A percentile compares a stretch with the other conserved stretches of the same genome.
Conservation (phyloP, 2,888 invertebrate genomes). For the Yponomeuta plumbellus region DNA sequence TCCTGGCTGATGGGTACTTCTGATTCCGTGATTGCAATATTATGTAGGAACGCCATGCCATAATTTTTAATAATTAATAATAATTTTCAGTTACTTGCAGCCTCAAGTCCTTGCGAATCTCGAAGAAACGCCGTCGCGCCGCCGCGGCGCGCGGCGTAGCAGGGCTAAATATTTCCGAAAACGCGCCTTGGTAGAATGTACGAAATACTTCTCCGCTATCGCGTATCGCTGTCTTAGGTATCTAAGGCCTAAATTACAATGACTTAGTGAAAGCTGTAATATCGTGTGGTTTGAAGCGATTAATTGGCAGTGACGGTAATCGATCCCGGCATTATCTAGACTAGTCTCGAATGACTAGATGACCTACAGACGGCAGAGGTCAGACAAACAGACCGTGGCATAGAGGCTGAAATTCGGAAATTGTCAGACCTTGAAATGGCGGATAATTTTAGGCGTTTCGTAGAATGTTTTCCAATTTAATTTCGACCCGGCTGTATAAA, state of each 20-base stretch:
- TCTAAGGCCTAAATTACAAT: constrained; percentile 12
- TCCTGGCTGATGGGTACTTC: no score
- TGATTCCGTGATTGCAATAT: no score
- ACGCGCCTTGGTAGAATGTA: no score
- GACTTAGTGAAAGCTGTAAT: constrained; percentile 25
- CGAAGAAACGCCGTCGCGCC: no score
- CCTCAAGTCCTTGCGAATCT: no score
- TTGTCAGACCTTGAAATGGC: constrained; percentile 8
- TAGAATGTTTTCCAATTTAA: not conserved
- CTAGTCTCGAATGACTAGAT: constrained; percentile 36
- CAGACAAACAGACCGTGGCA: constrained; percentile 27
- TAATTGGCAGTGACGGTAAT: constrained; percentile 37
- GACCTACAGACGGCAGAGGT: constrained; percentile 22
- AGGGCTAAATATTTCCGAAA: no score
- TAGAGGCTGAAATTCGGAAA: constrained; percentile 5
- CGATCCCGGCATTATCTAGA: constrained; percentile 37
- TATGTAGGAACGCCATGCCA: no score
- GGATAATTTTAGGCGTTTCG: not conserved
- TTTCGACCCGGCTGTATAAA: not conserved
- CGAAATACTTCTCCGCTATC: no score
- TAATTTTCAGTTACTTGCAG: no score
- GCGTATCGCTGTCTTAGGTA: not conserved
- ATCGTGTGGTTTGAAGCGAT: constrained; percentile 24
- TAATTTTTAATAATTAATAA: no score
- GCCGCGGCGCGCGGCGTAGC: no score